Conservation (phyloP, 2,888 invertebrate species). For the Cheilosia vulpina region DNA sequence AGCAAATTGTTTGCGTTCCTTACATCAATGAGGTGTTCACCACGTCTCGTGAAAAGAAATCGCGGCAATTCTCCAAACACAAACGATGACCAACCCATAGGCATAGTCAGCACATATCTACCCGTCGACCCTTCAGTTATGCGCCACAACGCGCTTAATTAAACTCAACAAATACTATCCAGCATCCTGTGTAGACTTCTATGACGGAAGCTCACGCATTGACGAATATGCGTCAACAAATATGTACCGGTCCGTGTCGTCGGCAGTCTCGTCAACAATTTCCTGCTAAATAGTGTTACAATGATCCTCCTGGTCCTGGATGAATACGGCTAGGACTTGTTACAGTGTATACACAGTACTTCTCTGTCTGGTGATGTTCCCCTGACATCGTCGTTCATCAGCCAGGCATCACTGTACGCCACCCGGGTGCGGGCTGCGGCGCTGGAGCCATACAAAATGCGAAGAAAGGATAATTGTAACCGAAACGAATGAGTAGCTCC, state of each 20-base stretch:
- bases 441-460: background rate
- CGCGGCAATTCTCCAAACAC: too few species aligned
- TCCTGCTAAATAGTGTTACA: conserved; percentile 51
- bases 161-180: conserved; percentile 54
- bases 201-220: conserved; percentile 37
- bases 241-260: conserved; percentile 24
- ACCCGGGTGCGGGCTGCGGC: too few species aligned
- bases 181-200: background rate
- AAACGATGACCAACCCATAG: too few species aligned
- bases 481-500: conserved; percentile 63
- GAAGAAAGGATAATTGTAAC: conserved; percentile 47
- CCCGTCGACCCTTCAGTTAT: conserved; percentile 13
- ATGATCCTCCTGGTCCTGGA: conserved; percentile 57
- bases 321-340: conserved; percentile 12
- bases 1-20: too few species aligned
- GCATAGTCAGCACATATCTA: too few species aligned
- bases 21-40: too few species aligned
- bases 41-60: too few species aligned
- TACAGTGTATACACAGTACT: conserved; percentile 50
- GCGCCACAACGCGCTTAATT: conserved; percentile 65
- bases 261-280: conserved; percentile 37
- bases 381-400: conserved; percentile 10
- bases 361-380: conserved; percentile 41
- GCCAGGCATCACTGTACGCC: background rate
- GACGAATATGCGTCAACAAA: conserved; percentile 61